Conservation (phyloP, 2,888 invertebrate genomes). For the Orchesella flavescens region DNA sequence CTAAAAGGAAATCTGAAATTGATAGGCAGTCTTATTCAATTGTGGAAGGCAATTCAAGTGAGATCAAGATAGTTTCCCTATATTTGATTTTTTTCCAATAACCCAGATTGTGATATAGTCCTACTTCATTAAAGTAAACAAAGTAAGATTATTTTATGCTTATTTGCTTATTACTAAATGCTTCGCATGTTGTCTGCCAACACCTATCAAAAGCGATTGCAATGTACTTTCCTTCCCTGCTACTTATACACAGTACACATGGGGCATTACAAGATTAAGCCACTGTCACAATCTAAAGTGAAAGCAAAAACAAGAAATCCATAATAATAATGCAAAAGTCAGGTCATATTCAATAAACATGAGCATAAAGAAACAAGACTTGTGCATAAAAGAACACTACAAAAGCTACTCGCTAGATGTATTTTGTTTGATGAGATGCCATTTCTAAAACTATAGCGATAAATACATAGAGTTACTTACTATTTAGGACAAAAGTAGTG, state of each 20-base stretch:
- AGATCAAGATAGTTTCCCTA: not conserved
- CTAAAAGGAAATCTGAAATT: not conserved
- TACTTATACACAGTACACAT: not conserved
- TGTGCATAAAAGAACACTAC: slow-evolving; percentile 37
- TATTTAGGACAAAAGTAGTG: too few species aligned
- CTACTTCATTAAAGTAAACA: not conserved
- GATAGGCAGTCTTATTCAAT: slow-evolving; percentile 1
- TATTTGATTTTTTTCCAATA: not conserved
- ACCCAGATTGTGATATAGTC: not conserved
- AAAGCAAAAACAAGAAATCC: not conserved
- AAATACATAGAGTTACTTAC: too few species aligned
- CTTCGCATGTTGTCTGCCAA: not conserved
- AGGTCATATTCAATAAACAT: slow-evolving; percentile 44
- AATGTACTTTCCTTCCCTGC: not conserved
- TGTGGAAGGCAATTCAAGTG: not conserved
- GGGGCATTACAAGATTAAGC: not conserved
- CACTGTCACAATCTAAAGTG: not conserved
- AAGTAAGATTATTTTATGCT: not conserved
- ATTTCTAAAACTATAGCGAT: too few species aligned
- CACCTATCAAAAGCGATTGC: not conserved
- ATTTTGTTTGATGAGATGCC: not conserved
- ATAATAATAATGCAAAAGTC: slow-evolving; percentile 30
- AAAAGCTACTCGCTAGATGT: not conserved
- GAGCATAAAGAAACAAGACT: slow-evolving; percentile 34
- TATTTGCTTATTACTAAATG: not conserved